phyloP scores from a whole-genome alignment of 2,888 invertebrate genomes.

The Neocrepidodera transversa region DNA sequence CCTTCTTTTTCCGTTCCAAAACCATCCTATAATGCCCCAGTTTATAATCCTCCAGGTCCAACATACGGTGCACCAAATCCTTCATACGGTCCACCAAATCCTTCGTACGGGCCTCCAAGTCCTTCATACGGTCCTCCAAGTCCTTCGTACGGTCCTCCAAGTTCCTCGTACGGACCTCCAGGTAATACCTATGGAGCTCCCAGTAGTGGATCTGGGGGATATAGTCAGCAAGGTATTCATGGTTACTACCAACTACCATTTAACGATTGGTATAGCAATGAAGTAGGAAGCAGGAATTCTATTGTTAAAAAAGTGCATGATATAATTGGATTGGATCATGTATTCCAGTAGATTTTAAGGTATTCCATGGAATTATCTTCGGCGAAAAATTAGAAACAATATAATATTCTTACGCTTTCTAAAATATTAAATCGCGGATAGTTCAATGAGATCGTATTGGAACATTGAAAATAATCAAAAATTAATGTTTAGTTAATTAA shows the following conservation, averaged over 20 bases:
- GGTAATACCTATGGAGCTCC: slow-evolving; percentile 31
- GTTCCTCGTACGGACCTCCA: slow-evolving; percentile 37
- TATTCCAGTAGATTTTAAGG: slow-evolving; percentile 15
- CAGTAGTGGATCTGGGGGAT: slow-evolving; percentile 29
- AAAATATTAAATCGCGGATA: too few species aligned
- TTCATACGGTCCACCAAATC: slow-evolving; percentile 23
- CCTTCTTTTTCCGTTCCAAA: slow-evolving; percentile 5
- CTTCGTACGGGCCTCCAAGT: slow-evolving; percentile 29
- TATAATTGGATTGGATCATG: slow-evolving; percentile 43
- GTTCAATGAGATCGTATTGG: too few species aligned
- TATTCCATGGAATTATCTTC: too few species aligned
- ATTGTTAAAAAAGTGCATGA: slow-evolving; percentile 48
- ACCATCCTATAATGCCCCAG: slow-evolving; percentile 18
- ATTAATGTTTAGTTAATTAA: too few species aligned
- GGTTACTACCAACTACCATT: slow-evolving; percentile 43
- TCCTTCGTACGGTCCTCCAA: slow-evolving; percentile 34
- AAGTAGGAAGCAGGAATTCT: slow-evolving; percentile 43
- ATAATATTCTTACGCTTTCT: too few species aligned
- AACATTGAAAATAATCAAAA: too few species aligned
- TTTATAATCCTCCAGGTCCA: slow-evolving; percentile 14
- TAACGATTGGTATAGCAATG: slow-evolving; percentile 45
- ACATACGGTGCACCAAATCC: slow-evolving; percentile 20
- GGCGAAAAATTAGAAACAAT: too few species aligned
- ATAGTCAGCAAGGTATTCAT: slow-evolving; percentile 22
- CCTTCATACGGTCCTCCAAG: slow-evolving; percentile 29